Conservation (phyloP, 2,113 vertebrate genomes). For the Thamnophis sirtalis region DNA sequence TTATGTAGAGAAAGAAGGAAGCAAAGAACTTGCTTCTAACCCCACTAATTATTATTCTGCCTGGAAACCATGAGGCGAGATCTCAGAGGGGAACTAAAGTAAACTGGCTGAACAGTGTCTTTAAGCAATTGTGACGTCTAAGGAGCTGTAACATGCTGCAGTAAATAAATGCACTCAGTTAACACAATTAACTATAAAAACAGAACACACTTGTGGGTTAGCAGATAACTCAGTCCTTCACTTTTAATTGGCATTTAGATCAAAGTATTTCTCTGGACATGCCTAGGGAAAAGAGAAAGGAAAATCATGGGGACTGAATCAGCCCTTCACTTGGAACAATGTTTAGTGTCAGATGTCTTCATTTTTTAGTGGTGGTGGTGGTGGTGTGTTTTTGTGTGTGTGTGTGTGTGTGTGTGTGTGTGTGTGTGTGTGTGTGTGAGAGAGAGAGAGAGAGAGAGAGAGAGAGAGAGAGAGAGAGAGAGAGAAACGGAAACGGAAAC, state of each 20-base stretch:
- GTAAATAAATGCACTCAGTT: constrained; percentile 7
- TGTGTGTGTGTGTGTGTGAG: neutral
- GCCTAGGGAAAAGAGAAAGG: neutral
- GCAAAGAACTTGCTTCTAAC: neutral
- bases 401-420: neutral
- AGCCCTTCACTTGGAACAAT: neutral
- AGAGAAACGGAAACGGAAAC: fast-evolving
- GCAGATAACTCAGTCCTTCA: neutral
- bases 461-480: no score
- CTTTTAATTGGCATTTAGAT: constrained; percentile 5
- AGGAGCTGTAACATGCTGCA: neutral
- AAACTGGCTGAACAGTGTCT: constrained; percentile 14
- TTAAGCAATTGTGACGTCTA: constrained; percentile 3
- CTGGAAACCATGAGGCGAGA: neutral
- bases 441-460: neutral
- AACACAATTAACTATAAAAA: constrained; percentile 21
- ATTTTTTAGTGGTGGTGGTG: neutral
- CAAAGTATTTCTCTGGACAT: neutral
- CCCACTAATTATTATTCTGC: constrained; percentile 1
- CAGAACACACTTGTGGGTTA: neutral
- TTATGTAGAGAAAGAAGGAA: neutral
- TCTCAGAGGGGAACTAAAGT: constrained; percentile 20
- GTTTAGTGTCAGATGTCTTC: neutral
- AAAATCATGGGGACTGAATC: neutral
- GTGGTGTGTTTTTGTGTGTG: no score